Conservation (phyloP, 2,888 invertebrate species). For the Aradus depressus region DNA sequence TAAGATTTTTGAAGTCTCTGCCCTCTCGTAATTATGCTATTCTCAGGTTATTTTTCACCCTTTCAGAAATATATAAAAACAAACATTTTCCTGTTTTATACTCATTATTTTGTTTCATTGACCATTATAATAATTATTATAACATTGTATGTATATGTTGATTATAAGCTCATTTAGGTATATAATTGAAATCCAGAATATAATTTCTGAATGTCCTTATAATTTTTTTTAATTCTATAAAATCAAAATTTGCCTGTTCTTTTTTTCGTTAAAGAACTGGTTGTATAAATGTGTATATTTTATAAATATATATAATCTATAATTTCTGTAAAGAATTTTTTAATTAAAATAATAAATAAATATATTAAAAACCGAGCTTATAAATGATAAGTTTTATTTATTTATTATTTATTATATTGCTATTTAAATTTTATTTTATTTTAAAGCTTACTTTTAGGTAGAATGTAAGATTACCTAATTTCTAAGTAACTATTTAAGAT, state of each 20-base stretch:
- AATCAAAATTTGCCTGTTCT: conserved; percentile 16
- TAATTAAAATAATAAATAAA: not conserved
- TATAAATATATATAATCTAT: conserved; percentile 7
- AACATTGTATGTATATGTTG: too few relatives aligned
- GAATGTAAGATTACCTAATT: conserved; percentile 1
- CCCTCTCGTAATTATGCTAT: too few relatives aligned
- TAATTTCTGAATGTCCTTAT: too few relatives aligned
- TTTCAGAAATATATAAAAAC: too few relatives aligned
- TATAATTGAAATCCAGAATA: too few relatives aligned
- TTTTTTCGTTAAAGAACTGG: not conserved
- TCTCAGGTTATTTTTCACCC: too few relatives aligned
- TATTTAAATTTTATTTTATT: conserved; percentile 4
- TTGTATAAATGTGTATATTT: conserved; percentile 15
- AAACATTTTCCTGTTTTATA: too few relatives aligned
- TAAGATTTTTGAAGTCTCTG: too few relatives aligned
- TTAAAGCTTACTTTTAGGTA: not conserved
- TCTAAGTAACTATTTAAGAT: not conserved
- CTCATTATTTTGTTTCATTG: too few relatives aligned
- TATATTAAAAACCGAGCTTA: conserved; percentile 12
- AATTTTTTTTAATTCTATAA: too few relatives aligned
- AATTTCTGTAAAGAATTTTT: not conserved
- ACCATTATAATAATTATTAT: too few relatives aligned
- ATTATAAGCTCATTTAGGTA: too few relatives aligned
- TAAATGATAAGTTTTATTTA: conserved; percentile 6
- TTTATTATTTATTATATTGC: conserved; percentile 3